Conservation (phyloP, 2,888 invertebrate species). For the Melanophora roralis region DNA sequence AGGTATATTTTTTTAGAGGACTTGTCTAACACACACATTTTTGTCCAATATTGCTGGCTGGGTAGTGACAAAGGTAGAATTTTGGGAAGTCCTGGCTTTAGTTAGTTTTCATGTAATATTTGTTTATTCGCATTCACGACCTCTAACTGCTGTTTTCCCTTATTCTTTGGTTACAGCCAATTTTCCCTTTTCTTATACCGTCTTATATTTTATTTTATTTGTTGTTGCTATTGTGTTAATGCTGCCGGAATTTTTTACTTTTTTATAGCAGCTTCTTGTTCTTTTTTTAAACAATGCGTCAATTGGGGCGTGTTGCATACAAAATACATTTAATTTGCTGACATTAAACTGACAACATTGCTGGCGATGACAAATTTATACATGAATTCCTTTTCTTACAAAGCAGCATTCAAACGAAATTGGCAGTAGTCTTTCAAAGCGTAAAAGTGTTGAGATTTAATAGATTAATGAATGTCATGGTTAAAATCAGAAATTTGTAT, state of each 20-base stretch:
- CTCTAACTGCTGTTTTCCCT: constrained; percentile 22
- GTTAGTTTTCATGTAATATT: constrained; percentile 37
- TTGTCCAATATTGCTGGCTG: no score
- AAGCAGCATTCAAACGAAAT: background rate
- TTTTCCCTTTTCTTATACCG: constrained; percentile 26
- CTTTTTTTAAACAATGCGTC: constrained; percentile 52
- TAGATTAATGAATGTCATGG: constrained; percentile 53
- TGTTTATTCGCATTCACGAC: constrained; percentile 32
- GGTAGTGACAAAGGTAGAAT: no score
- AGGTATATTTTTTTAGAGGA: no score
- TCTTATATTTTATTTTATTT: constrained; percentile 23
- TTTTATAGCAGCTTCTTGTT: background rate
- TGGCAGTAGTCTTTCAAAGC: background rate
- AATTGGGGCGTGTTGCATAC: constrained; percentile 64
- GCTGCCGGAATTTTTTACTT: constrained; percentile 2
- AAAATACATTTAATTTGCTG: constrained; percentile 64
- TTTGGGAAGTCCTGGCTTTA: background rate
- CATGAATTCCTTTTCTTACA: constrained; percentile 42
- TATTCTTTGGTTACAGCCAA: constrained; percentile 11
- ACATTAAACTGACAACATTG: constrained; percentile 63
- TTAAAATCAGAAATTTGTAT: constrained; percentile 33
- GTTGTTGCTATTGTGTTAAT: background rate
- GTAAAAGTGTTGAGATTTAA: constrained; percentile 55
- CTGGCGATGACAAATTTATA: constrained; percentile 48
- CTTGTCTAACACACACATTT: no score